phyloP scores from a whole-genome alignment of 1,140 invertebrate genomes.

The Parasteatoda tepidariorum region DNA sequence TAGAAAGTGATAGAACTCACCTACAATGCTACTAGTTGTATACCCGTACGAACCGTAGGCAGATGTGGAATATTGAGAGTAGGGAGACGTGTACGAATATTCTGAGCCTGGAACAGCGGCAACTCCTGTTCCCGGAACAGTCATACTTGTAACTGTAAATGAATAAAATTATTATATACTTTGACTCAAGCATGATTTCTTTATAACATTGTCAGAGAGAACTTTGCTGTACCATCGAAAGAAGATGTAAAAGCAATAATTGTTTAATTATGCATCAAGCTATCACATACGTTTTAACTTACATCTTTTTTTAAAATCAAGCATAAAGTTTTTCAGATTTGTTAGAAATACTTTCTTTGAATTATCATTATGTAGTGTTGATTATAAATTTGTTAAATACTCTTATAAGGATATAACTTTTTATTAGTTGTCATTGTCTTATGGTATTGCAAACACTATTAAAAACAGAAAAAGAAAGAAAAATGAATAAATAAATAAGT shows the following conservation, averaged over 20 bases:
- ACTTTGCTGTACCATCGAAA: neutral
- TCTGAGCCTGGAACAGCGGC: constrained; percentile 74
- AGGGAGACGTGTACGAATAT: constrained; percentile 80
- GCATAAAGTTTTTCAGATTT: no score
- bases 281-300: neutral
- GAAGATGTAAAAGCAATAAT: neutral
- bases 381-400: no score
- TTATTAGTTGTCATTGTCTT: no score
- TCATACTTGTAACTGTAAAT: constrained; percentile 53
- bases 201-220: neutral
- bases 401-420: no score
- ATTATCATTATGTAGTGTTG: no score
- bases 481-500: no score
- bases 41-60: constrained; percentile 80
- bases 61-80: constrained; percentile 78
- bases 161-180: neutral
- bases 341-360: no score
- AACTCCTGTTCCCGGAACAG: constrained; percentile 64
- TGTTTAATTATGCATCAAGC: no score
- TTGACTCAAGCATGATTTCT: neutral
- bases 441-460: no score
- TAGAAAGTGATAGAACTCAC: constrained; percentile 74
- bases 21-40: constrained; percentile 79
- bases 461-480: no score
- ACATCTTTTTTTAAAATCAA: no score